Evolutionary conservation across 2,113 vertebrate species (phyloP).

Genomic region (Cheirogaleus medius): DNA sequence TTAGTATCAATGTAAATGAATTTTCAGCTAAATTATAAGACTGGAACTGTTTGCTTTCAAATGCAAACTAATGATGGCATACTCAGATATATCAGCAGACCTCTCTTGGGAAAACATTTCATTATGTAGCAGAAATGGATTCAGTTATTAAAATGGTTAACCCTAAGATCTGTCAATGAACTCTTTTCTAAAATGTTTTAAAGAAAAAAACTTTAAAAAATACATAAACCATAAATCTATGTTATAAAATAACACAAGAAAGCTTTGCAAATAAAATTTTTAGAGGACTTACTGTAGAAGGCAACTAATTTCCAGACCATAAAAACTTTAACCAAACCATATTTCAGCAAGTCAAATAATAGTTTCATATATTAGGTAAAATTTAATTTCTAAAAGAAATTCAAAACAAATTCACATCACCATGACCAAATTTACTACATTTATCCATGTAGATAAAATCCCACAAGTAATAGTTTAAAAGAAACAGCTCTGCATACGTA

Average conservation of each 20-base stretch:
- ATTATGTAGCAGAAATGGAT: background rate
- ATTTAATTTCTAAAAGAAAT: background rate
- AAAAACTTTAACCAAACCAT: background rate
- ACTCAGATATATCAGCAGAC: background rate
- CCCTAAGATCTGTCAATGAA: background rate
- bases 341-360: background rate
- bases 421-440: background rate
- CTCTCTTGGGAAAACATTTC: background rate
- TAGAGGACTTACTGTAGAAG: background rate
- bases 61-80: background rate
- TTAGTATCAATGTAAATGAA: background rate
- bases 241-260: background rate
- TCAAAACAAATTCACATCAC: constrained; percentile 15
- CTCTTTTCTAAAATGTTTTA: constrained; percentile 21
- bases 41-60: background rate
- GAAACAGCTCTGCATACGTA: background rate
- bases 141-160: constrained; percentile 20
- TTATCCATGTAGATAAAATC: background rate
- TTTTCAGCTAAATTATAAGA: background rate
- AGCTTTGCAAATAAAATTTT: background rate
- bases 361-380: background rate
- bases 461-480: background rate
- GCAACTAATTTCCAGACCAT: background rate
- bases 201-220: background rate
- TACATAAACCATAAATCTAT: background rate